Conservation (phyloP, 1,140 invertebrate species). For the Heliconius nattereri region DNA sequence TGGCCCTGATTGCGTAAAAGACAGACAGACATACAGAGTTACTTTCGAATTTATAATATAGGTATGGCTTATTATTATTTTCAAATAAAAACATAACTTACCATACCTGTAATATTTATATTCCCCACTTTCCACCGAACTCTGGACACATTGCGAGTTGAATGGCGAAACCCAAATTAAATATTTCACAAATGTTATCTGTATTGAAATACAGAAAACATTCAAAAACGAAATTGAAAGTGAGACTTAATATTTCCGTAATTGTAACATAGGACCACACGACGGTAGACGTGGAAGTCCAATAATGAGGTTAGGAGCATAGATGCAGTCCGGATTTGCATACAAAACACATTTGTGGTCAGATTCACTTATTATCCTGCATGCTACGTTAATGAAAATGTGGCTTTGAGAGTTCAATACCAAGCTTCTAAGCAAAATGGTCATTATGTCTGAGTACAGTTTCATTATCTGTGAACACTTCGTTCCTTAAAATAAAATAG, state of each 20-base stretch:
- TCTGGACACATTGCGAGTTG: background rate
- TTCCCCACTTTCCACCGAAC: background rate
- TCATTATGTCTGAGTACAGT: background rate
- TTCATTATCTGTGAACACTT: background rate
- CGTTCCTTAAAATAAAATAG: too few species aligned
- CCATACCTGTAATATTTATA: too few species aligned
- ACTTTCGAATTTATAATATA: too few species aligned
- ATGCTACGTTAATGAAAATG: constrained; percentile 20
- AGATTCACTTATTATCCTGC: constrained; percentile 17
- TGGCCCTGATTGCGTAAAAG: too few species aligned
- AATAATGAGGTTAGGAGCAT: constrained; percentile 4
- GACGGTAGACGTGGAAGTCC: background rate
- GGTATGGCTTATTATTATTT: too few species aligned
- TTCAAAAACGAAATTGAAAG: background rate
- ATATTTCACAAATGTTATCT: too few species aligned
- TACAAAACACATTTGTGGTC: constrained; percentile 29
- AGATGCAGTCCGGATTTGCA: constrained; percentile 18
- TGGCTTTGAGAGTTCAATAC: constrained; percentile 12
- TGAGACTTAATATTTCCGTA: background rate
- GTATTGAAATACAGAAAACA: too few species aligned
- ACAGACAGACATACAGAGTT: too few species aligned
- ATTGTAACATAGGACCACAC: background rate
- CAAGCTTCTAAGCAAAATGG: background rate
- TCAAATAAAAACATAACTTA: too few species aligned
- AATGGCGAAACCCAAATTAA: background rate